These are phyloP conservation scores for Mionectes macconnelli DNA, from an alignment of 2,113 vertebrate genomes.

Conservation along the genomic window DNA sequence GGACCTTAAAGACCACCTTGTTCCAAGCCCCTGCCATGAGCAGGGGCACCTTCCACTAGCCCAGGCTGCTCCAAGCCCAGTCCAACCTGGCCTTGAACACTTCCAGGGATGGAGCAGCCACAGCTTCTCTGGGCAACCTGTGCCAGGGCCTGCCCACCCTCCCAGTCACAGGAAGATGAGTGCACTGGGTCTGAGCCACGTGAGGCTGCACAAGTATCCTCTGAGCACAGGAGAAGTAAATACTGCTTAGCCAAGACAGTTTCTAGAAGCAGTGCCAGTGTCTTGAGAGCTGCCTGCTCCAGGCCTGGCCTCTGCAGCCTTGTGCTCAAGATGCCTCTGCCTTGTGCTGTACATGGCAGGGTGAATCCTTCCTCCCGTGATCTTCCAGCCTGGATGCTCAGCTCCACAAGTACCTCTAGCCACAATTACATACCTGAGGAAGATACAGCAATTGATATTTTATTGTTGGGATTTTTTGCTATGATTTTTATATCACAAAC, in stretches of 20 bases:
- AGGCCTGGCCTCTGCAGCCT: rapidly evolving
- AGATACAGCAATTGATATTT: background rate
- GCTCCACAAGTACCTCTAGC: background rate
- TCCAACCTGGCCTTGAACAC: background rate
- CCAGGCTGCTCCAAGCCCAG: rapidly evolving
- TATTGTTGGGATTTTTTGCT: background rate
- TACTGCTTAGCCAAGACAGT: background rate
- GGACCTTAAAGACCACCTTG: background rate
- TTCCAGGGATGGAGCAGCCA: background rate
- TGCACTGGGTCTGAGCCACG: background rate
- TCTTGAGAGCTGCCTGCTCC: background rate
- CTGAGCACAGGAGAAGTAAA: background rate
- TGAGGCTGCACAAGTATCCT: rapidly evolving
- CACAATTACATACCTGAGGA: background rate
- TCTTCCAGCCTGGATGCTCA: background rate
- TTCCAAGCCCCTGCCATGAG: too few relatives aligned
- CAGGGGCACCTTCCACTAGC: background rate
- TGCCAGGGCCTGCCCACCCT: rapidly evolving
- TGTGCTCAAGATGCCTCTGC: background rate
- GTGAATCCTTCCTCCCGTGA: background rate
- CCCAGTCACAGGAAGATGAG: background rate
- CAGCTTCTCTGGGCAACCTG: background rate
- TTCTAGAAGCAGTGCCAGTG: background rate
- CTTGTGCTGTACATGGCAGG: background rate
- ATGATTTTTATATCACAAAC: slow-evolving; percentile 11